These are phyloP conservation scores for Cynodonichthys magdalenae DNA, from an alignment of 2,797 vertebrate genomes.

Conservation along the genomic window DNA sequence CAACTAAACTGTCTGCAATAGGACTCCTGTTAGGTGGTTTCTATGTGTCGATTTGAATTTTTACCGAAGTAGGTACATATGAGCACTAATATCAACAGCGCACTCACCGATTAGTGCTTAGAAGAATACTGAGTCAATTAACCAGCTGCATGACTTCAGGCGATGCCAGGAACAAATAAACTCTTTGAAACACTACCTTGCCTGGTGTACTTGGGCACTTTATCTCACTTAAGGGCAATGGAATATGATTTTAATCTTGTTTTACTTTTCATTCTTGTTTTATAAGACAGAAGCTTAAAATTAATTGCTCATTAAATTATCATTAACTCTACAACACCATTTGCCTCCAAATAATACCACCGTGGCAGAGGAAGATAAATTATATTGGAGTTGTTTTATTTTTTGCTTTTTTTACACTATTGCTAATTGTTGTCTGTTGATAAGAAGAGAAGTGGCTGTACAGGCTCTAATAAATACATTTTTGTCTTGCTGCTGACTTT, in stretches of 20 bases:
- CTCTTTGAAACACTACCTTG: constrained; percentile 46
- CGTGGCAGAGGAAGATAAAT: constrained; percentile 26
- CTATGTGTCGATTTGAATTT: constrained; percentile 46
- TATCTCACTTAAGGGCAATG: constrained; percentile 52
- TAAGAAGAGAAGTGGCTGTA: constrained; percentile 1
- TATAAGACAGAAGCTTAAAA: constrained; percentile 60
- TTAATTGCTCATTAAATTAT: constrained; percentile 80
- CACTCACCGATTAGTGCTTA: constrained; percentile 47
- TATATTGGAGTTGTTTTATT: constrained; percentile 12
- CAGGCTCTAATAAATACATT: background rate
- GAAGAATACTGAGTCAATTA: constrained; percentile 73
- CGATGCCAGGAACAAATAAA: constrained; percentile 68
- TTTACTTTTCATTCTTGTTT: constrained; percentile 58
- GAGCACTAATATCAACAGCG: constrained; percentile 64
- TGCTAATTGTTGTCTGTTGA: constrained; percentile 7
- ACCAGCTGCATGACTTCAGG: constrained; percentile 65
- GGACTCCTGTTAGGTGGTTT: constrained; percentile 30
- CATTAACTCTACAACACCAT: constrained; percentile 75
- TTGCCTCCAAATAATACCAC: constrained; percentile 54
- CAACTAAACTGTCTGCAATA: constrained; percentile 8
- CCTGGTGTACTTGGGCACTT: constrained; percentile 29
- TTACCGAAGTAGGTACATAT: constrained; percentile 40
- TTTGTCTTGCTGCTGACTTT: too few species aligned
- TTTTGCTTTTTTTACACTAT: background rate
- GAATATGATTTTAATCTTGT: constrained; percentile 67